Percentiles rank a stretch among this genome's conserved stretches.
Conservation (phyloP, 2,797 vertebrate genomes). For the Chrosomus eos region DNA sequence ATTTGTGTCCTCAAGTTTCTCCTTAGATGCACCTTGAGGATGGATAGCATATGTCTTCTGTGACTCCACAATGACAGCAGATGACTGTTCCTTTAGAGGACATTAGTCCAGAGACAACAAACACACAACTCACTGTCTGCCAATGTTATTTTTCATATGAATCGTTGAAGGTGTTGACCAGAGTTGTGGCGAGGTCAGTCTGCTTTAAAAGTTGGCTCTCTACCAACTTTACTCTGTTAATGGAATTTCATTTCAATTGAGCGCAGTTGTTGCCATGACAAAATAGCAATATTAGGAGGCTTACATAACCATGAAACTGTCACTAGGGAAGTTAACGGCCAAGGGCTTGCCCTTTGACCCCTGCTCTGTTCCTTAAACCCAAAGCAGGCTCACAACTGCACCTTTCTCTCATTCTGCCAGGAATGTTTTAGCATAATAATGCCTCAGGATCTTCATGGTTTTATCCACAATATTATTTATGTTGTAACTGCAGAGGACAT, state of each 20-base stretch:
- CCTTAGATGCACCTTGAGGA: background rate
- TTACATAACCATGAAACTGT: slow-evolving; percentile 80
- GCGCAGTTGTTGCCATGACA: slow-evolving; percentile 84
- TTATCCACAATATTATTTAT: slow-evolving; percentile 90
- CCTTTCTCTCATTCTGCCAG: slow-evolving; percentile 44
- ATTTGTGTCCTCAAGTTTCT: background rate
- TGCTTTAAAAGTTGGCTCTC: slow-evolving; percentile 84
- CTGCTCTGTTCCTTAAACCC: slow-evolving; percentile 21
- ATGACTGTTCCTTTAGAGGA: slow-evolving; percentile 35
- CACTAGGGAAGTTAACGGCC: slow-evolving; percentile 79
- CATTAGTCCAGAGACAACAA: slow-evolving; percentile 39
- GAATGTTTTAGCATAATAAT: slow-evolving; percentile 89
- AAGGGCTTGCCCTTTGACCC: slow-evolving; percentile 69
- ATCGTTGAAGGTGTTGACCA: slow-evolving; percentile 75
- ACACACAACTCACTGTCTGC: slow-evolving; percentile 48
- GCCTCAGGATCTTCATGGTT: slow-evolving; percentile 85
- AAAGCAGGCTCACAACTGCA: slow-evolving; percentile 35
- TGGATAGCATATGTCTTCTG: background rate
- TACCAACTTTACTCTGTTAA: slow-evolving; percentile 81
- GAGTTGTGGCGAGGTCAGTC: slow-evolving; percentile 75
- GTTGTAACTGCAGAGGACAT: slow-evolving; percentile 69
- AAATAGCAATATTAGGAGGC: slow-evolving; percentile 84
- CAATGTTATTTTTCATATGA: slow-evolving; percentile 64
- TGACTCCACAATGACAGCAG: slow-evolving; percentile 27
- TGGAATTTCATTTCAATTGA: slow-evolving; percentile 85